phyloP scores from a whole-genome alignment of 2,888 invertebrate genomes.

The Drosophila merina region DNA sequence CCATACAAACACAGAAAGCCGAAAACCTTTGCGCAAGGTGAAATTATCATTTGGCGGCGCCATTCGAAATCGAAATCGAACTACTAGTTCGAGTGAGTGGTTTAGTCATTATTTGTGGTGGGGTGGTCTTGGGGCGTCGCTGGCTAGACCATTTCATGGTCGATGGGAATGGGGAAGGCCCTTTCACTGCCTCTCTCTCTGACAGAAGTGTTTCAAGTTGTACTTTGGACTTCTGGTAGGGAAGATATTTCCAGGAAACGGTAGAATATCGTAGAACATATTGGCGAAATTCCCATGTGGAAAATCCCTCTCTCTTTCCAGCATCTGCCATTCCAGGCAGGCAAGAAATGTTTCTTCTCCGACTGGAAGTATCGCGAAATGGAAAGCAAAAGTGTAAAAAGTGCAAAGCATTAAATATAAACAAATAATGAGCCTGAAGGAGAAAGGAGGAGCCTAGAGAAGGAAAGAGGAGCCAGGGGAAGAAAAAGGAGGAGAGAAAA shows the following conservation, averaged over 20 bases:
- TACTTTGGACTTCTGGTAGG: constrained; percentile 62
- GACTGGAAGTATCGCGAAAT: constrained; percentile 36
- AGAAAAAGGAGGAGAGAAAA: background rate
- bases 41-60: constrained; percentile 58
- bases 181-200: constrained; percentile 36
- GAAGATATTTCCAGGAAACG: constrained; percentile 22
- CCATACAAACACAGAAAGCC: constrained; percentile 25
- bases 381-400: constrained; percentile 75
- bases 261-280: constrained; percentile 22
- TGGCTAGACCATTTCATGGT: constrained; percentile 22
- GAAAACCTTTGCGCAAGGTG: constrained; percentile 77
- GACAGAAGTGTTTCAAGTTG: constrained; percentile 31
- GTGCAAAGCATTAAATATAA: constrained; percentile 61
- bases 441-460: constrained; percentile 49
- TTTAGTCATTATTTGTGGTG: constrained; percentile 45
- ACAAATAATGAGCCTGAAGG: constrained; percentile 75
- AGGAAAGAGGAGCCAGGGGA: constrained; percentile 11
- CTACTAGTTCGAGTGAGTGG: constrained; percentile 34
- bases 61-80: constrained; percentile 51
- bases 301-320: constrained; percentile 15
- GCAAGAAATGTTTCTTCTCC: constrained; percentile 3
- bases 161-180: constrained; percentile 35
- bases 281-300: constrained; percentile 60
- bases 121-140: constrained; percentile 45
- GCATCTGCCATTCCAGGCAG: constrained; percentile 5